Evolutionary conservation across 2,797 vertebrate species (phyloP), one percentile per base, ranked within the genome.

Genomic region (Botia almorhae): DNA sequence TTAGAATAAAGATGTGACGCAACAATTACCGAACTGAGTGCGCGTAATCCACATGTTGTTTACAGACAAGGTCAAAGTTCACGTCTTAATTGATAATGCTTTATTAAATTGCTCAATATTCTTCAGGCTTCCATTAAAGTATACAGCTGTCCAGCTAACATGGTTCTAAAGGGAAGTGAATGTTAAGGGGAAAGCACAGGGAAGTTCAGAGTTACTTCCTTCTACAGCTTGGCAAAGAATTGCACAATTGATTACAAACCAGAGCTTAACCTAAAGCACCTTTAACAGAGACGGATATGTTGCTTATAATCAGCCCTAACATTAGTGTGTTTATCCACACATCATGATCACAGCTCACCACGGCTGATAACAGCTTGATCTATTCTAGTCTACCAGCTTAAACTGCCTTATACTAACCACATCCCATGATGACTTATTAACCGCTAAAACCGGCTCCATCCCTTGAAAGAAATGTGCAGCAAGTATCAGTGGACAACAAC

Each of bases 341-440:
- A 58, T 53, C 43, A 21, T 63, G 43, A 46, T 80, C 72, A 79
- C 76, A 53, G 65, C 81, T 69, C 48, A 60, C 69, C 69, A 43
- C 19, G 13, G 36, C 69, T 61, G 74, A 84, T 76, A 76, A 85
- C 77, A 69, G 65, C 83, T 19, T 82, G 46, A 88, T 81, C 78
- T 39, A 17, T 69, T 69, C 36, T 5, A 29, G 29, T 29, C 4
- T 29, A 29, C 36, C 3, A 29, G 29, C 83, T 85, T 81, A 82
- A 85, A 76, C 82, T 84, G 74, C 64, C 7, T 89, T 87, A 86
- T 80, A 83, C 81, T 87, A 82, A 85, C 21, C 76, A 89, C 90
- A 89, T 87, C 51, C 84, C 80, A 87, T 76, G 86, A 77, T 84
- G 86, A 81, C 69, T 87, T 80, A 88, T 87, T 81, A 83, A 89